A percentile compares a stretch with the other conserved stretches of the same genome.
Evolutionary conservation across 2,888 invertebrate genomes (phyloP).

Genomic region (Ophioninae sp.): DNA sequence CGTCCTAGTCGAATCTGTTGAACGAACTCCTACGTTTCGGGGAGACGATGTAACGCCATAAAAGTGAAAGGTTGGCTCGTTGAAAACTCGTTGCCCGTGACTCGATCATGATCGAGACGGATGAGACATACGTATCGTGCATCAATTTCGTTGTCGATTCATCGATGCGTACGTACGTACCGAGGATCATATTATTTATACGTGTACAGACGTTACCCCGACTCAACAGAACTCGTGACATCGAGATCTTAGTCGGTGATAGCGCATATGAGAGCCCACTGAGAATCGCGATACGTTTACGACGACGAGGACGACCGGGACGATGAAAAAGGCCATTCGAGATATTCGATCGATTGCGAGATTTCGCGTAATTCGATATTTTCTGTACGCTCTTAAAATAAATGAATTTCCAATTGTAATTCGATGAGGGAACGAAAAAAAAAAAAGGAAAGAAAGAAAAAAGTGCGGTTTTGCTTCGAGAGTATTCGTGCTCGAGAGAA

Average conservation of each 20-base stretch:
- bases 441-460: not conserved
- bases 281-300: constrained; percentile 28
- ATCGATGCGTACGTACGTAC: constrained; percentile 47
- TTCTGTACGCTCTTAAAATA: not conserved
- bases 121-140: constrained; percentile 48
- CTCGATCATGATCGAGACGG: constrained; percentile 57
- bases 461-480: not conserved
- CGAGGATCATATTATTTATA: constrained; percentile 34
- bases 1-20: constrained; percentile 38
- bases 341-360: constrained; percentile 43
- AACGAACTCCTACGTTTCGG: constrained; percentile 41
- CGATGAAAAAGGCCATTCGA: constrained; percentile 44
- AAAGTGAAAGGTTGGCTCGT: constrained; percentile 62
- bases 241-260: constrained; percentile 29
- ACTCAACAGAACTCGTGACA: constrained; percentile 21
- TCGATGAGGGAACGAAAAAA: not conserved
- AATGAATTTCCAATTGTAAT: constrained; percentile 28
- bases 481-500: not conserved
- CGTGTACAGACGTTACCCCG: constrained; percentile 2
- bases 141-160: constrained; percentile 57
- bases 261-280: constrained; percentile 15
- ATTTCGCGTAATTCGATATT: constrained; percentile 32
- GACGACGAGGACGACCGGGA: not conserved
- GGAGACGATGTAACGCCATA: constrained; percentile 34
- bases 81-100: constrained; percentile 62